Base-by-base conservation (phyloP, 2,113 vertebrate species). In the Callipepla squamata region DNA sequence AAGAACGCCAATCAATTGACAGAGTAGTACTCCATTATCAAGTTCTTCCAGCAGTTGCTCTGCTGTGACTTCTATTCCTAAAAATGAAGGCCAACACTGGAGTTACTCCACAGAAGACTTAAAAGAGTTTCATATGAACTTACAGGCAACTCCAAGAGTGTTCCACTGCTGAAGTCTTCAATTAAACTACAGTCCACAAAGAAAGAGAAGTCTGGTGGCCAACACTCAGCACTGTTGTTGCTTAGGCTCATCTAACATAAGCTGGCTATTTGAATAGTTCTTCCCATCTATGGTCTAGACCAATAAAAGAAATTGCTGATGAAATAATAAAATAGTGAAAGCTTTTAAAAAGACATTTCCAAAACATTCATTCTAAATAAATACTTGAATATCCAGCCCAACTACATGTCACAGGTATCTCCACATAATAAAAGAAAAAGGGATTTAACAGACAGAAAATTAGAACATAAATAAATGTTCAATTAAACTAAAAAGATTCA, bases 11-110 rank as follows among this genome's bases (percentile, higher is more conserved):
- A 98, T 97, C 62, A 99, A 96, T 8, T 98, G 98, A 94, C 99
- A 99, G 38, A 98, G 96, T 2, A 98, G 70, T 9, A 97, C 98
- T 10, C 98, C 98, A 87, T 98, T 98, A 93, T 98, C 98, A 75
- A 98, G 97, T 66, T 98, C 98, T 73, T 98, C 96, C 82, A 98
- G 94, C 61, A 99, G 98, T 76, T 93, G 97, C 83, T 99, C 99
- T 1, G 98, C 97, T 91, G 97, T 97, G 62, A 99, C 95, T 88
- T 98, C 97, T 88, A 92, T 80, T 91, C 97, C 98, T 98, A 67
- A 90, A 92, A 94, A 63, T 91, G n/a, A 67, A 55, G 19, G 20
- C 63, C n/a, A 59, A 25, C 30, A 51, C 77, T 74, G 62, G 11
- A 83, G 25, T 85, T 68, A 91, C 20, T 78, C 6, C 23, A 48